Base-by-base conservation (phyloP, 1,140 invertebrate genomes). In the Notospermus geniculatus region DNA sequence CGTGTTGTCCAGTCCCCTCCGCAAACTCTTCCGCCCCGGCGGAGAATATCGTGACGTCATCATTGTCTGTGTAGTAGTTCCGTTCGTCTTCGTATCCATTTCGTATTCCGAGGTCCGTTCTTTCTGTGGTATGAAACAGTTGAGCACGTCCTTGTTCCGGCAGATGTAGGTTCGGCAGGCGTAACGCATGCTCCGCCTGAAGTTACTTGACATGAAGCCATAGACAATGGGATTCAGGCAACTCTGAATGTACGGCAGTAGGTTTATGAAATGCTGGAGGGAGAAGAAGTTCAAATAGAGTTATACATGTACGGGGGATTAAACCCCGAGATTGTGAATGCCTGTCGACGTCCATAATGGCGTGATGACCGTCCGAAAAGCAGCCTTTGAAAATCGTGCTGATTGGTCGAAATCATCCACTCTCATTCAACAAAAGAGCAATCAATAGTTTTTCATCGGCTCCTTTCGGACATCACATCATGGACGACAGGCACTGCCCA, bases 211-310 rank as follows among this genome's bases (percentile, higher is more conserved):
- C 83, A 84, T 85, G 67, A 84, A 83, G n/a, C 81, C 81, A 67
- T 86, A 86, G 60, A 86, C 82, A 64, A 86, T 68, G 5, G 84
- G 84, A 71, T 86, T 86, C 29, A 84, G 69, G 63, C 82, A 83
- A 4, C 76, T 77, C 56, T 80, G 76, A 25, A 80, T 57, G 59
- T 77, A 80, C 9, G 78, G 78, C 41, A 80, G 62, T 43, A 68
- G 71, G 59, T 71, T 62, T 39, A 78, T 60, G 1, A 70, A 64
- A 55, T 76, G 59, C 77, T 79, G 65, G 25, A 62, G 63, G 52
- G 54, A 5, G 28, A 60, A 30, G 23, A 59, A 63, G 23, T 54
- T 2, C 9, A n/a, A n/a, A n/a, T n/a, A n/a, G n/a, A n/a, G n/a
- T n/a, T n/a, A n/a, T n/a, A n/a, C n/a, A n/a, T n/a, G n/a, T n/a